Evolutionary conservation across 2,888 invertebrate genomes (phyloP), one percentile per base, ranked within the genome.

Genomic region (Epinotia brunnichana): DNA sequence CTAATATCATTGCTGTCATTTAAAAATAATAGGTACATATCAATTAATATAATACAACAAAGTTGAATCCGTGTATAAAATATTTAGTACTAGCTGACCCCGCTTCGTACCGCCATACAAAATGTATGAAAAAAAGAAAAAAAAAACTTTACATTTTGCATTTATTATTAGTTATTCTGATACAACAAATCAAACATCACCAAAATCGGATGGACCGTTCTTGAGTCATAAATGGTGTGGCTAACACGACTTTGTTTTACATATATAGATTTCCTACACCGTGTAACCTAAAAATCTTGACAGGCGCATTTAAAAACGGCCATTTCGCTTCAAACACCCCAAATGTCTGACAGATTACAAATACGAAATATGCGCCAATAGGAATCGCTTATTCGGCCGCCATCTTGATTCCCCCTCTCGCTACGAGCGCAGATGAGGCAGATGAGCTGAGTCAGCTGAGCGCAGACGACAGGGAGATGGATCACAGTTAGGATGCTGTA

Each of bases 321-420:
- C 21, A 44, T 51, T 21, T 59, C 54, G 54, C 15, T 61, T 7
- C 57, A 57, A 66, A 24, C 19, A n/a, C 21, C 66, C 59, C 48
- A 71, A 73, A 53, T 68, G 60, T 74, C 70, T 59, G 57, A 73
- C 76, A 53, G 64, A 70, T 75, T 75, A 69, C 74, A 72, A 72
- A 69, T 69, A 57, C 48, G 41, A 21, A 59, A 9, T 41, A 13
- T 24, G 57, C 70, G 53, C 89, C 88, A 89, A 88, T 89, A 60
- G 76, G 69, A 74, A 59, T 24, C 69, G 68, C 64, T 35, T 35
- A 57, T 77, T 74, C 13, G 44, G 76, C 76, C 80, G 90, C 91
- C 90, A 91, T 91, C 48, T 89, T 90, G 81, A 74, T 81, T 80
- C 81, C 84, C 84, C 86, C 81, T 39, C 82, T 86, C 84, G 81